These are phyloP conservation scores for Falco concolor DNA, from an alignment of 2,797 vertebrate genomes.

Conservation along the genomic window DNA sequence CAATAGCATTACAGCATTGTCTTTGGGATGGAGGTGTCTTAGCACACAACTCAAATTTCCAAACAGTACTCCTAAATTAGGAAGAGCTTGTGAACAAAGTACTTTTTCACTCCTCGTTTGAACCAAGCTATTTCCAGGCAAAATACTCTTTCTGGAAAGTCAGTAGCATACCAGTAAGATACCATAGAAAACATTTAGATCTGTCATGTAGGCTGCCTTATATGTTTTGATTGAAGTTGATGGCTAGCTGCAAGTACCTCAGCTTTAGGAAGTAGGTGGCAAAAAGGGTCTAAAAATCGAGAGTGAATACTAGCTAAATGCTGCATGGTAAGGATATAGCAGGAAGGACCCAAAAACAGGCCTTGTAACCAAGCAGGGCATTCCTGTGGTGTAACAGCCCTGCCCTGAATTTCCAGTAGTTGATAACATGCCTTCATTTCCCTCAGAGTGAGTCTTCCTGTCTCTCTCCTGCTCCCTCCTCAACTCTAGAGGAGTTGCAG, in stretches of 20 bases:
- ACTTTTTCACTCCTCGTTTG: not conserved
- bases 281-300: not conserved
- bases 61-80: not conserved
- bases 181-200: not conserved
- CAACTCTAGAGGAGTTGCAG: not conserved
- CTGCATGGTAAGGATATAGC: not conserved
- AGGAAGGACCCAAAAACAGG: not conserved
- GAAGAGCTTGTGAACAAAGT: not conserved
- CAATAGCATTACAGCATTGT: not conserved
- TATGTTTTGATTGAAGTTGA: not conserved
- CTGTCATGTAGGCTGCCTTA: not conserved
- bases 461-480: not conserved
- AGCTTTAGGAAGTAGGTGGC: not conserved
- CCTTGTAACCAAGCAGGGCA: not conserved
- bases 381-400: not conserved
- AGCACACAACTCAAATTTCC: not conserved
- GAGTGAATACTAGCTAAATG: not conserved
- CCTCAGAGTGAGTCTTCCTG: not conserved
- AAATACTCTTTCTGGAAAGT: not conserved
- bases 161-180: not conserved
- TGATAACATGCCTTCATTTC: not conserved
- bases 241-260: not conserved
- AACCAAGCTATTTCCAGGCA: not conserved
- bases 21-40: not conserved
- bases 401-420: not conserved